phyloP scores from a whole-genome alignment of 2,888 invertebrate species.

The Tanypteryx hageni region DNA sequence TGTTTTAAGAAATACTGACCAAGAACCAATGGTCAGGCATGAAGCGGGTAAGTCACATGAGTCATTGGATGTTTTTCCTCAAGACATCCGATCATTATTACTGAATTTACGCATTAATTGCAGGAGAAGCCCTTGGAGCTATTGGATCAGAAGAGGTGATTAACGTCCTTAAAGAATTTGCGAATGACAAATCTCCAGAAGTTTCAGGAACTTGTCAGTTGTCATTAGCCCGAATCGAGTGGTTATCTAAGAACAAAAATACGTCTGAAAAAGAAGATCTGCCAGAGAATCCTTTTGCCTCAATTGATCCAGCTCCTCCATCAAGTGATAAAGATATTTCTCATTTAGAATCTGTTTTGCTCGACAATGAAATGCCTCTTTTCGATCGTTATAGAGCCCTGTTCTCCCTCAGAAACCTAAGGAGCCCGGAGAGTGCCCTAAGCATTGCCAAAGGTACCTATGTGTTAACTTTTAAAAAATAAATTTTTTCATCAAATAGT shows the following conservation, averaged over 20 bases:
- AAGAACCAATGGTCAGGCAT: constrained; percentile 98
- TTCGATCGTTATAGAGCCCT: constrained; percentile 97
- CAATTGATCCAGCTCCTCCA: constrained; percentile 95
- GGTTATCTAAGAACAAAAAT: constrained; percentile 76
- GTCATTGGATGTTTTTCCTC: not conserved
- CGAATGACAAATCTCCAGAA: constrained; percentile 86
- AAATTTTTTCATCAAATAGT: constrained; percentile 30
- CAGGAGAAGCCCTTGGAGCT: constrained; percentile 98
- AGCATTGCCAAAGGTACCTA: constrained; percentile 87
- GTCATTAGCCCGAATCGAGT: constrained; percentile 89
- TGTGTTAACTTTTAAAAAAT: constrained; percentile 21
- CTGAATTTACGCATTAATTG: constrained; percentile 67
- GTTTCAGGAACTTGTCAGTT: constrained; percentile 97
- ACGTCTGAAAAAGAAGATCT: constrained; percentile 74
- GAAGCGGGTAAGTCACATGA: constrained; percentile 87
- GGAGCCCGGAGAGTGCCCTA: constrained; percentile 85
- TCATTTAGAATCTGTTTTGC: constrained; percentile 79
- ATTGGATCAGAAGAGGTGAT: constrained; percentile 86
- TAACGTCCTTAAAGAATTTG: constrained; percentile 85
- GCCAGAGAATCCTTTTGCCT: constrained; percentile 86
- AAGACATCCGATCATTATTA: not conserved
- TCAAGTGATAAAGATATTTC: constrained; percentile 77
- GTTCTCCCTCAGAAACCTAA: constrained; percentile 94
- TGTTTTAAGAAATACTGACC: constrained; percentile 86
- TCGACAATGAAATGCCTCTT: constrained; percentile 84